Percentiles rank a stretch among this genome's conserved stretches.
Evolutionary conservation across 2,888 invertebrate species (phyloP).

Genomic region (Andrena minutula): DNA sequence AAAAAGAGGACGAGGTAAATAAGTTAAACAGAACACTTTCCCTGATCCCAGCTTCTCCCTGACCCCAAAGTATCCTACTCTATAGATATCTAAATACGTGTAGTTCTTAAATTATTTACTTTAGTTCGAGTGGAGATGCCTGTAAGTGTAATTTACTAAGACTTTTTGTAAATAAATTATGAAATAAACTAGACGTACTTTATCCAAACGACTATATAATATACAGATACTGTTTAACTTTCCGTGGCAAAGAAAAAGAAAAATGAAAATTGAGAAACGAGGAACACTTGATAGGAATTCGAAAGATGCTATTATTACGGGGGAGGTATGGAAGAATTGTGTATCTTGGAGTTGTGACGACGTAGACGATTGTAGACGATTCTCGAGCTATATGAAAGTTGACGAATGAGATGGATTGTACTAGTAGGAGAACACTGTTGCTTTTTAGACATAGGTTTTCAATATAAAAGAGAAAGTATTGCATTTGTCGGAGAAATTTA

Average conservation of each 20-base stretch:
- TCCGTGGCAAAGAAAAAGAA: slow-evolving; percentile 15
- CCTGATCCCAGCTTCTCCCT: slow-evolving; percentile 81
- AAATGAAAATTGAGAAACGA: slow-evolving; percentile 6
- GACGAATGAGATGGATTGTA: slow-evolving; percentile 46
- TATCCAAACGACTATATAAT: slow-evolving; percentile 79
- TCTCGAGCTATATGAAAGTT: slow-evolving; percentile 42
- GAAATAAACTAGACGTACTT: slow-evolving; percentile 85
- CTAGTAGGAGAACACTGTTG: slow-evolving; percentile 53
- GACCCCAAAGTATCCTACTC: slow-evolving; percentile 83
- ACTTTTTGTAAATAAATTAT: slow-evolving; percentile 85
- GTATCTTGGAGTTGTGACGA: slow-evolving; percentile 34
- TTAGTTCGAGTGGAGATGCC: slow-evolving; percentile 85
- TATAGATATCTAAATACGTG: slow-evolving; percentile 84
- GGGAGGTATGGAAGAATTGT: slow-evolving; percentile 40
- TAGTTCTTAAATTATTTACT: slow-evolving; percentile 85
- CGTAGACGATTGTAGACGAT: slow-evolving; percentile 36
- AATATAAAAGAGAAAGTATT: slow-evolving; percentile 51
- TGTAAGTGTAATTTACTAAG: slow-evolving; percentile 85
- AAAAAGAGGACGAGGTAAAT: slow-evolving; percentile 56
- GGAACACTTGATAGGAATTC: slow-evolving; percentile 21
- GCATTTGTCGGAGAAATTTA: slow-evolving; percentile 73
- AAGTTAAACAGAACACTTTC: slow-evolving; percentile 77
- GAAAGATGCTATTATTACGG: slow-evolving; percentile 9
- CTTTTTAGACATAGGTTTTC: slow-evolving; percentile 52
- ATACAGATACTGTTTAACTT: slow-evolving; percentile 51